Percentiles rank a stretch among this genome's conserved stretches.
phyloP scores from a whole-genome alignment of 2,113 vertebrate species.

The Sceloporus undulatus region DNA sequence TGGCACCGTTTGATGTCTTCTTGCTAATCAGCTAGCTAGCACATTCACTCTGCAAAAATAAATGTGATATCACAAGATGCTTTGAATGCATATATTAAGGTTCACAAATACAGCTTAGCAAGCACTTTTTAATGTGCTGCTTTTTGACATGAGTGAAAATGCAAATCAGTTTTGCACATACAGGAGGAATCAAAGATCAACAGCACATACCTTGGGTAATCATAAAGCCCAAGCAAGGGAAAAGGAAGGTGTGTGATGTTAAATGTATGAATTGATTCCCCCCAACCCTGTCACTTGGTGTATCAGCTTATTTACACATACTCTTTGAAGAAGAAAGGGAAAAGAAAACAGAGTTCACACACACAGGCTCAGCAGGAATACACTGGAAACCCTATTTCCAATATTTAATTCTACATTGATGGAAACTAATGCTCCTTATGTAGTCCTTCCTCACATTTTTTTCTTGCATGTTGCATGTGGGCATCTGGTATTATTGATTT shows the following conservation, averaged over 20 bases:
- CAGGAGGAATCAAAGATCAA: constrained; percentile 9
- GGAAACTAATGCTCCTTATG: constrained; percentile 67
- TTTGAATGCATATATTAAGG: neutral
- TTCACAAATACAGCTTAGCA: constrained; percentile 15
- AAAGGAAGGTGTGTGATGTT: neutral
- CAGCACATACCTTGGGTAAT: constrained; percentile 28
- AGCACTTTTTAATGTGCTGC: constrained; percentile 3
- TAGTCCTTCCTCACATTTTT: constrained; percentile 46
- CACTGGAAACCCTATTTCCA: constrained; percentile 41
- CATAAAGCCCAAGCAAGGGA: constrained; percentile 18
- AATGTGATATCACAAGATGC: constrained; percentile 21
- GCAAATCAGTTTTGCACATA: neutral
- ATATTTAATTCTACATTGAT: constrained; percentile 52
- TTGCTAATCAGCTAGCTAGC: constrained; percentile 7
- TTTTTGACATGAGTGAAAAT: neutral
- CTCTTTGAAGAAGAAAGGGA: constrained; percentile 27
- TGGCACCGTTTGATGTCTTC: neutral
- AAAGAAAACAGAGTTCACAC: constrained; percentile 1
- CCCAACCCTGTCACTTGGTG: constrained; percentile 18
- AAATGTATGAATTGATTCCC: constrained; percentile 20
- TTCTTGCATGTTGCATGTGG: constrained; percentile 40
- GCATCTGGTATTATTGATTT: constrained; percentile 71
- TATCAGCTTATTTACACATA: constrained; percentile 51
- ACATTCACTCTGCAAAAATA: constrained; percentile 38
- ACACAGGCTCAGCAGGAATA: constrained; percentile 31